Evolutionary conservation across 2,797 vertebrate species (phyloP).

Genomic region (Pterois miles): DNA sequence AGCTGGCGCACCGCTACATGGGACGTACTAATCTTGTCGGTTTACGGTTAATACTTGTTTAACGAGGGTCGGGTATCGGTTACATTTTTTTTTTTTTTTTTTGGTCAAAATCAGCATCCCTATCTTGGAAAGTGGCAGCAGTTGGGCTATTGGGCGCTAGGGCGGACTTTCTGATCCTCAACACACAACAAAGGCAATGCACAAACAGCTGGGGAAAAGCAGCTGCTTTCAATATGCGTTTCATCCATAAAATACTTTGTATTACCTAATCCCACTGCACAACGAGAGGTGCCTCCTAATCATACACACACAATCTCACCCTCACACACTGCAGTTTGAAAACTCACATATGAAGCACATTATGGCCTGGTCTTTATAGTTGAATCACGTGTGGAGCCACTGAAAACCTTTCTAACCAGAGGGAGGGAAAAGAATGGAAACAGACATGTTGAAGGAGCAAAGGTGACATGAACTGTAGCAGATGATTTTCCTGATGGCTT

Average conservation of each 20-base stretch:
- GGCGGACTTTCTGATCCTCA: constrained; percentile 40
- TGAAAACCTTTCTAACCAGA: constrained; percentile 29
- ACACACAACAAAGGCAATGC: constrained; percentile 47
- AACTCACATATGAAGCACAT: constrained; percentile 68
- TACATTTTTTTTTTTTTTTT: too few relatives aligned
- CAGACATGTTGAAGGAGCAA: constrained; percentile 35
- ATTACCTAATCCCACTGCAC: constrained; percentile 65
- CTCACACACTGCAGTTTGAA: constrained; percentile 33
- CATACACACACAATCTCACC: constrained; percentile 29
- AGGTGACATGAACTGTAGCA: constrained; percentile 43
- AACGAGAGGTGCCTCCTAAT: constrained; percentile 62
- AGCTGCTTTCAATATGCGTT: constrained; percentile 75
- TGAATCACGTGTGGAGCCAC: constrained; percentile 45
- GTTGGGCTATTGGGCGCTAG: constrained; percentile 6
- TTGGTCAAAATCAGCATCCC: too few relatives aligned
- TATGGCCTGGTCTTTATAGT: constrained; percentile 49
- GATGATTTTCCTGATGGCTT: constrained; percentile 8
- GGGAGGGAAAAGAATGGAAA: constrained; percentile 29
- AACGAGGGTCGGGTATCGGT: too few relatives aligned
- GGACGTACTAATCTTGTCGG: too few relatives aligned
- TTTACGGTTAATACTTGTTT: too few relatives aligned
- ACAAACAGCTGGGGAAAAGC: constrained; percentile 50
- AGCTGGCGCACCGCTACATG: too few relatives aligned
- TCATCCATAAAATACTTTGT: constrained; percentile 61
- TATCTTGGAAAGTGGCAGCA: constrained; percentile 12